Evolutionary conservation across 2,113 vertebrate genomes (phyloP).

Genomic region (Onychostoma macrolepis): DNA sequence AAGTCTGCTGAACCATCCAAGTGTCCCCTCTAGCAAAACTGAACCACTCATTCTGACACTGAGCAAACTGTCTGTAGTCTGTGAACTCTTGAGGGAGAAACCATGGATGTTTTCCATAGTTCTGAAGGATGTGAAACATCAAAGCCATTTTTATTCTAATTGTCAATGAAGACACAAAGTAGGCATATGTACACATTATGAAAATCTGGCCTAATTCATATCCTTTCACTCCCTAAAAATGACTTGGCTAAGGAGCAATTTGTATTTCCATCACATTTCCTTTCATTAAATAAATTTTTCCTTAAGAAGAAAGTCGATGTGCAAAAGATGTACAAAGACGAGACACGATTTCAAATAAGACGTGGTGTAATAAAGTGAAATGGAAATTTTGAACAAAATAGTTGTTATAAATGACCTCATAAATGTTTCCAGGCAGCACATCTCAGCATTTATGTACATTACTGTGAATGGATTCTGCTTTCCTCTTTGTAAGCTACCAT

Average conservation of each 20-base stretch:
- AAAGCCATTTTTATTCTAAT: not conserved
- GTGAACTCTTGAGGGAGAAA: not conserved
- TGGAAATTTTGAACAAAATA: not conserved
- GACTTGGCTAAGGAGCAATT: not conserved
- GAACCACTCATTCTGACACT: not conserved
- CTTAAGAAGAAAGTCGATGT: not conserved
- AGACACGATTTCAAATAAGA: not conserved
- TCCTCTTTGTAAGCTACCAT: not conserved
- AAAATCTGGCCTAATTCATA: constrained; percentile 26
- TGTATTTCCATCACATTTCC: constrained; percentile 2
- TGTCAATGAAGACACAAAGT: not conserved
- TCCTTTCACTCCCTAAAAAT: constrained; percentile 3
- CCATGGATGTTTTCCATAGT: not conserved
- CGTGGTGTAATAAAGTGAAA: not conserved
- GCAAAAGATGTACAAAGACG: not conserved
- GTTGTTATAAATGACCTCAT: not conserved
- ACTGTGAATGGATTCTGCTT: not conserved
- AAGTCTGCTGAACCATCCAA: not conserved
- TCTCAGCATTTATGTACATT: not conserved
- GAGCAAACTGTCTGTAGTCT: not conserved
- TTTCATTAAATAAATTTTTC: not conserved
- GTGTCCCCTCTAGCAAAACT: not conserved
- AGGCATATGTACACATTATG: not conserved
- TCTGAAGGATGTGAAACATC: constrained; percentile 1
- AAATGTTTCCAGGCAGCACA: not conserved